phyloP scores from a whole-genome alignment of 2,888 invertebrate genomes.

The Campopleginae sp. region DNA sequence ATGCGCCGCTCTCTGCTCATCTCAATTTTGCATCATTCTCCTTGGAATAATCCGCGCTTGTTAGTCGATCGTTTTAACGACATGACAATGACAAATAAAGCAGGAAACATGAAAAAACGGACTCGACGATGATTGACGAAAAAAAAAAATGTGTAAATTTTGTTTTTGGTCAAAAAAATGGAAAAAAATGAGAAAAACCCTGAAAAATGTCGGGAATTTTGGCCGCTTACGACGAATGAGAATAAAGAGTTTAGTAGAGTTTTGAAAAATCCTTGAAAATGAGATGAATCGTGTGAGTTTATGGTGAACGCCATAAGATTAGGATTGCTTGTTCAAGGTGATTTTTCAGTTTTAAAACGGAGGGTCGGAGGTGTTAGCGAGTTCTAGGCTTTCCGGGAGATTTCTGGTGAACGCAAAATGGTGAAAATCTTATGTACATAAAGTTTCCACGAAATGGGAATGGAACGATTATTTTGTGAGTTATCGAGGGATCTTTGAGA shows the following conservation, averaged over 20 bases:
- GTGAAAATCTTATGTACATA: constrained; percentile 2
- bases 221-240: background rate
- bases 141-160: background rate
- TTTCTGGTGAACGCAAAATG: constrained; percentile 6
- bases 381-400: background rate
- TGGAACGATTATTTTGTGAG: constrained; percentile 12
- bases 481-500: constrained; percentile 24
- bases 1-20: background rate
- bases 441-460: constrained; percentile 2
- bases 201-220: background rate
- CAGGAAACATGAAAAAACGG: background rate
- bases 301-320: background rate
- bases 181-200: background rate
- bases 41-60: constrained; percentile 36
- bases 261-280: background rate
- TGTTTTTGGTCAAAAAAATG: too few relatives aligned
- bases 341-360: background rate
- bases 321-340: background rate
- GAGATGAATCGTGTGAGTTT: background rate
- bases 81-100: background rate
- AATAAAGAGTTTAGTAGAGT: background rate
- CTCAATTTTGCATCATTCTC: constrained; percentile 13
- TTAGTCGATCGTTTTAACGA: constrained; percentile 13
- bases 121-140: too few relatives aligned
- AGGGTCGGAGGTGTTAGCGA: constrained; percentile 2